Evolutionary conservation across 2,888 invertebrate species (phyloP), one percentile per base, ranked within the genome.

Genomic region (Drosophila yooni): DNA sequence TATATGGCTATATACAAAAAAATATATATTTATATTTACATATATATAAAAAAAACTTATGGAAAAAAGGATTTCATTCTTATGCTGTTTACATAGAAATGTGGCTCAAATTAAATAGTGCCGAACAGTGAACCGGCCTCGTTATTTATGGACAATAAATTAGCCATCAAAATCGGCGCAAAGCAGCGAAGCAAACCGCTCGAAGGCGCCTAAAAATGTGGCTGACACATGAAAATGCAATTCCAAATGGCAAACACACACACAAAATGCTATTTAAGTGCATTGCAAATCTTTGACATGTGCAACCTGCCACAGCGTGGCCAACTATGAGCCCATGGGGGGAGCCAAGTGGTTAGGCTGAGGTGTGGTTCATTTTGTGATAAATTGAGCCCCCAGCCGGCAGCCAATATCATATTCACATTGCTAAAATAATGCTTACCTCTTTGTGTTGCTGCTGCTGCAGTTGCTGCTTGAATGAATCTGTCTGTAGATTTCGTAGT

Each of bases 221-320:
- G 72, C 86, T 91, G 91, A 91, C 91, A 91, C 85, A 79, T 89
- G 90, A 82, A 91, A 91, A 91, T 91, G 90, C 88, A 91, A 91
- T 91, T 79, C 72, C 62, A 68, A 76, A 71, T 71, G 76, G 66
- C 66, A 66, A 54, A 56, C 54, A 56, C 54, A 56, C 54, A 56
- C 76, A 84, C 67, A 84, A 77, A 83, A 78, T 80, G 74, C 85
- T 77, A 84, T 34, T 85, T 89, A 84, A 78, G 85, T 85, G 88
- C 85, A 89, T 78, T 82, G 70, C 70, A 68, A 80, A 46, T 68
- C 68, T 77, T 87, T 84, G 89, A 84, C 84, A 84, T 87, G 76
- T 81, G 72, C 85, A 67, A 76, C 76, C 57, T 77, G 60, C 67
- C 63, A 67, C 27, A 36, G 29, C 31, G 31, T 21, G 40, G 29